A percentile compares a stretch with the other conserved stretches of the same genome.
Conservation (phyloP, 2,888 invertebrate genomes). For the Lithodes maja region DNA sequence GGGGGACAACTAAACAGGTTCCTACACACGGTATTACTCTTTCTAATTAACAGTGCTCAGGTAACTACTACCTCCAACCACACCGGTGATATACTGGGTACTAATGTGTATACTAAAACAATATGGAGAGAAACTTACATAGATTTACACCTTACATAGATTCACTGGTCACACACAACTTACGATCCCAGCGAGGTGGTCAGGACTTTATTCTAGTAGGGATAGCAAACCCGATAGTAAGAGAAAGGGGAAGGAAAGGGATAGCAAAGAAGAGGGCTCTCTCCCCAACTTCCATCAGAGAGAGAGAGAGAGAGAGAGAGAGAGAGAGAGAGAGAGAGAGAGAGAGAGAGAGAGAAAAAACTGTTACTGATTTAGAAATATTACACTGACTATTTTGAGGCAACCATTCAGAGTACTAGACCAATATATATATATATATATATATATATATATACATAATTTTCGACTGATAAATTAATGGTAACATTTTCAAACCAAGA, state of each 20-base stretch:
- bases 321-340: not conserved
- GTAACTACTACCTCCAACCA: too few relatives aligned
- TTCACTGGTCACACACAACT: not conserved
- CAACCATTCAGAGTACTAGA: not conserved
- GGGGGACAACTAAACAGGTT: too few relatives aligned
- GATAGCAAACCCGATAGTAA: not conserved
- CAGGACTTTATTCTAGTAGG: too few relatives aligned
- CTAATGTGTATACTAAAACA: too few relatives aligned
- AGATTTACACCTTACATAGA: not conserved
- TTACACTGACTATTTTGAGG: not conserved
- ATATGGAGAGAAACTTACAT: not conserved
- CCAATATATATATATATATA: constrained; percentile 9
- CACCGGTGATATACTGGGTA: too few relatives aligned
- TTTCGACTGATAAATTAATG: not conserved
- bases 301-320: not conserved
- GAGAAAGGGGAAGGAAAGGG: not conserved
- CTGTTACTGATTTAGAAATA: not conserved
- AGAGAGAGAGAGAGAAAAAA: not conserved
- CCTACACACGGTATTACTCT: too few relatives aligned
- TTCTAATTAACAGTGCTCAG: too few relatives aligned
- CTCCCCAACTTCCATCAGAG: too few relatives aligned
- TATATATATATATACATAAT: constrained; percentile 4
- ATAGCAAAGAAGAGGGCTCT: not conserved
- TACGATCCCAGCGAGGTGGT: too few relatives aligned
- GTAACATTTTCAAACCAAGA: too few relatives aligned